Conservation (phyloP, 2,113 vertebrate species). For the Irena cyanogastra region DNA sequence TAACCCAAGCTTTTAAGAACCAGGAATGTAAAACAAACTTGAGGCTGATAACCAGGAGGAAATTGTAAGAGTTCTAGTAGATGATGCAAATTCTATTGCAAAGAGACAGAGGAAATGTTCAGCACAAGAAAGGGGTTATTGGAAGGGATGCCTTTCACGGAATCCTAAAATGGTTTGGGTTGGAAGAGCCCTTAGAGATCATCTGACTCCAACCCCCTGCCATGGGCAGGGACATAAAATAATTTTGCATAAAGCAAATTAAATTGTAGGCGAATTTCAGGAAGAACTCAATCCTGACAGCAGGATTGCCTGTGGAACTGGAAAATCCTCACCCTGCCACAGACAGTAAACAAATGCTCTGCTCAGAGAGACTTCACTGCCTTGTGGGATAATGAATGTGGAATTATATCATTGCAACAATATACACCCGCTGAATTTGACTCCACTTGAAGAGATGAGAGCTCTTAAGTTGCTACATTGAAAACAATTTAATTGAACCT, state of each 20-base stretch:
- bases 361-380: slow-evolving; percentile 37
- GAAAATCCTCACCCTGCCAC: neutral
- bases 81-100: neutral
- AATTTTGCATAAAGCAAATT: neutral
- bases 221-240: neutral
- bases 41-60: neutral
- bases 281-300: neutral
- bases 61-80: neutral
- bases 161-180: neutral
- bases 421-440: slow-evolving; percentile 46
- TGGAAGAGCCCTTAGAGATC: neutral
- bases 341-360: neutral
- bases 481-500: slow-evolving; percentile 68
- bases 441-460: slow-evolving; percentile 59
- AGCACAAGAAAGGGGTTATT: neutral
- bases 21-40: neutral
- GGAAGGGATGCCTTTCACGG: neutral
- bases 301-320: neutral
- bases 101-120: neutral
- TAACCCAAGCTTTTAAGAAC: neutral
- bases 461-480: slow-evolving; percentile 42
- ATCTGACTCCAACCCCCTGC: neutral
- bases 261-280: neutral
- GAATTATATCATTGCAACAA: slow-evolving; percentile 49
- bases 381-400: slow-evolving; percentile 63